Percentiles rank a stretch among this genome's conserved stretches.
Evolutionary conservation across 2,113 vertebrate species (phyloP).

Genomic region (Pipra filicauda): DNA sequence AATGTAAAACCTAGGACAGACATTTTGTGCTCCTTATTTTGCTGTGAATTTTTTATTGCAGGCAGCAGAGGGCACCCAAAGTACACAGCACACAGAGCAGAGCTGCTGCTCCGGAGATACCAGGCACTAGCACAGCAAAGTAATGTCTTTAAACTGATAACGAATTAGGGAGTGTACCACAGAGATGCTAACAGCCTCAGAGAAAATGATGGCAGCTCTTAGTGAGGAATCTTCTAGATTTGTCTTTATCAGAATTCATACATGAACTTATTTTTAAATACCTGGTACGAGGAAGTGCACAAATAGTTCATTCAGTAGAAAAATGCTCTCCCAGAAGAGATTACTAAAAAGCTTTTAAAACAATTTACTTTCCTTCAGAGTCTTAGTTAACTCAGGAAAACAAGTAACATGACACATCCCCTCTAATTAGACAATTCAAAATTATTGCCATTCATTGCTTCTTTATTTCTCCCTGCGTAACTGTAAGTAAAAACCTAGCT

Average conservation of each 20-base stretch:
- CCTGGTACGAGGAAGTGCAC: not conserved
- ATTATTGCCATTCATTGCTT: not conserved
- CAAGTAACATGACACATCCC: not conserved
- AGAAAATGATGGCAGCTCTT: not conserved
- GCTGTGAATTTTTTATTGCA: not conserved
- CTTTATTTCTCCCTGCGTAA: not conserved
- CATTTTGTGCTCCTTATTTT: not conserved
- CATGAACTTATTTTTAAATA: not conserved
- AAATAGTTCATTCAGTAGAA: not conserved
- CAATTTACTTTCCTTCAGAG: not conserved
- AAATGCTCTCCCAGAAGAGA: not conserved
- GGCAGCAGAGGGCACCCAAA: constrained; percentile 55
- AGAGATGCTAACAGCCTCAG: not conserved
- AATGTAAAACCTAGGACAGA: not conserved
- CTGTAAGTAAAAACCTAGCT: not conserved
- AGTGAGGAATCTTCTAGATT: not conserved
- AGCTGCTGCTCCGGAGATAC: not conserved
- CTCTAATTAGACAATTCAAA: not conserved
- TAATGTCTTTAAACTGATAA: not conserved
- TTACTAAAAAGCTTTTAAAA: not conserved
- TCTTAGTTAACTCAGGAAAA: not conserved
- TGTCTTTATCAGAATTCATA: not conserved
- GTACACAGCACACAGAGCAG: not conserved
- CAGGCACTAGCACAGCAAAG: not conserved
- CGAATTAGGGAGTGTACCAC: not conserved